A percentile compares a stretch with the other conserved stretches of the same genome.
Conservation (phyloP, 2,888 invertebrate species). For the Drymonia ruficornis region DNA sequence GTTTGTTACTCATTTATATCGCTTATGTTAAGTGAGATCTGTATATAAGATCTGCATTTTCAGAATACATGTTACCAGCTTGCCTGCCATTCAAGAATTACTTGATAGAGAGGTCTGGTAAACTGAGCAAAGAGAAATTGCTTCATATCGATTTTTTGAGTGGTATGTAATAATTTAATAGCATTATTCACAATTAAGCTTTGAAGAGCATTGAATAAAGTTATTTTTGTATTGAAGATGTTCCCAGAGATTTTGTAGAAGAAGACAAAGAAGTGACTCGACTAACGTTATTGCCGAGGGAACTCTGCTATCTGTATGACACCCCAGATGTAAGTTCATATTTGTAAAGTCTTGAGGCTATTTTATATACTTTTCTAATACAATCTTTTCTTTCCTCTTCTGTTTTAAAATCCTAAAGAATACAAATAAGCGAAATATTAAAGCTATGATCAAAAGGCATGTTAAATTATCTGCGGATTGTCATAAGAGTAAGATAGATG, state of each 20-base stretch:
- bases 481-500: too few relatives aligned
- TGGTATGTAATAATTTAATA: constrained; percentile 44
- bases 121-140: constrained; percentile 40
- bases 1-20: too few relatives aligned
- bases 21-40: too few relatives aligned
- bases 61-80: constrained; percentile 71
- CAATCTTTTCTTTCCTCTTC: too few relatives aligned
- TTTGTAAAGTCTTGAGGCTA: not conserved
- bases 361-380: too few relatives aligned
- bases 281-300: constrained; percentile 54
- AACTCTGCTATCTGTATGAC: constrained; percentile 62
- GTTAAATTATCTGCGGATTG: too few relatives aligned
- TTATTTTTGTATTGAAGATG: constrained; percentile 51
- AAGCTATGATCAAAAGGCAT: too few relatives aligned
- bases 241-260: constrained; percentile 68
- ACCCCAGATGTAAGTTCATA: constrained; percentile 31
- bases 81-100: constrained; percentile 69
- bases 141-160: constrained; percentile 63
- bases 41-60: constrained; percentile 15
- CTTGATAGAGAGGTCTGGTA: constrained; percentile 43
- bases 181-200: too few relatives aligned
- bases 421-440: too few relatives aligned
- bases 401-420: too few relatives aligned
- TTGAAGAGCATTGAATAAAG: not conserved
- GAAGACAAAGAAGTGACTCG: constrained; percentile 63